A percentile compares a stretch with the other conserved stretches of the same genome.
Evolutionary conservation across 2,113 vertebrate genomes (phyloP).

Genomic region (Nibea albiflora): DNA sequence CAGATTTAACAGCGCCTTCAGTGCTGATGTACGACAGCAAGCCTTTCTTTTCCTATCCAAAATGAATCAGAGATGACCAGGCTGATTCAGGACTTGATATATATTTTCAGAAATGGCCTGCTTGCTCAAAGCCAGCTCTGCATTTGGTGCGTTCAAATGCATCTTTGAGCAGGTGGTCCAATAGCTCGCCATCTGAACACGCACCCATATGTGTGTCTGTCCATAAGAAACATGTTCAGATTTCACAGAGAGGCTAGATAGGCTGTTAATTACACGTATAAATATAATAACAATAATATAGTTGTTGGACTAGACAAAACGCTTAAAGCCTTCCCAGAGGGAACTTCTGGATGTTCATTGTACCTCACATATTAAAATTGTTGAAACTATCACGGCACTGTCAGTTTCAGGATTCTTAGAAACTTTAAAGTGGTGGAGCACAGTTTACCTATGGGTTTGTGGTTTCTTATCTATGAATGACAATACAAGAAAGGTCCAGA

Average conservation of each 20-base stretch:
- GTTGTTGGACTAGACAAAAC: background rate
- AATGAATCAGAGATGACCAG: background rate
- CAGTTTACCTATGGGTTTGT: no score
- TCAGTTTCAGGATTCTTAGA: no score
- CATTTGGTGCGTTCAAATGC: background rate
- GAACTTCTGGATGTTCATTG: background rate
- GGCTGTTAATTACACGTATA: background rate
- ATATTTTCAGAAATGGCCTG: background rate
- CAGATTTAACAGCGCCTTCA: background rate
- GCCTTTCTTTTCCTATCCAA: background rate
- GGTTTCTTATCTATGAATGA: no score
- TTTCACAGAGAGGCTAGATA: background rate
- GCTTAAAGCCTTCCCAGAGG: background rate
- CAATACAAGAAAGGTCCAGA: no score
- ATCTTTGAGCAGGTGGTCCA: background rate
- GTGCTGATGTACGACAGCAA: background rate
- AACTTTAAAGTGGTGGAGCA: no score
- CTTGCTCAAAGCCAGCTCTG: background rate
- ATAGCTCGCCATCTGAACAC: background rate
- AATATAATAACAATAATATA: no score
- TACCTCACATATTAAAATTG: no score
- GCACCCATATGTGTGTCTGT: background rate
- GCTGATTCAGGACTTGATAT: background rate
- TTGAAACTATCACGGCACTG: no score
- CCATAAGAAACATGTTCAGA: background rate